Base-by-base conservation (phyloP, 2,113 vertebrate genomes). In the Corvus moneduloides region DNA sequence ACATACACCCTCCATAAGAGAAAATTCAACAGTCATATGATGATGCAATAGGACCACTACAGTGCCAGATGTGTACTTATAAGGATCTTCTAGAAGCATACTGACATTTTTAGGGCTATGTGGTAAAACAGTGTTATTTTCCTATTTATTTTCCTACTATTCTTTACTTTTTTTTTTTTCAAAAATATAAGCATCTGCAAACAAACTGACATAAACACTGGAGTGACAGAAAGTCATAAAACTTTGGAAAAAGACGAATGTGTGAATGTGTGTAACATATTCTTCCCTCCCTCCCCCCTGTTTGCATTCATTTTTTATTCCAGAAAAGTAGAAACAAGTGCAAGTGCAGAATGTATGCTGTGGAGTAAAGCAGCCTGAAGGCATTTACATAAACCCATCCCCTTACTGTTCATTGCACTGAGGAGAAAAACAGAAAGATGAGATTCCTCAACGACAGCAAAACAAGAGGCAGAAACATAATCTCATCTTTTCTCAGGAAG, bases 391-490 rank as follows among this genome's bases (percentile, higher is more conserved):
- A 88, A 95, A 90, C 75, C 82, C 92, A 79, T 80, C 67, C 90
- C 90, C 81, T 96, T 75, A 69, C n/a, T 56, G 68, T 77, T 89
- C 81, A 87, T 73, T 90, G 77, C 88, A 46, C 81, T 46, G 72
- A 75, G 63, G 32, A 90, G 63, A 73, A 66, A 66, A 69, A 80
- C 35, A 44, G 90, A 95, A 93, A 97, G 87, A 91, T 84, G 96
- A 73, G 91, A 91, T 95, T 97, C 80, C 85, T 93, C 86, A 39
- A 54, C 3, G 7, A 89, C 76, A 13, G 39, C 64, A 81, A 87
- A 95, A 92, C 91, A 77, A 84, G 93, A 90, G 85, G 52, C 94
- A 80, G 97, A 97, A 94, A 98, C 46, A 92, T 77, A 96, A 98
- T 97, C 87, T 97, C 91, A 52, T 93, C 28, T 63, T 88, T 85